Base-by-base conservation (phyloP, 1,140 invertebrate genomes). In the Elymnias hypermnestra region DNA sequence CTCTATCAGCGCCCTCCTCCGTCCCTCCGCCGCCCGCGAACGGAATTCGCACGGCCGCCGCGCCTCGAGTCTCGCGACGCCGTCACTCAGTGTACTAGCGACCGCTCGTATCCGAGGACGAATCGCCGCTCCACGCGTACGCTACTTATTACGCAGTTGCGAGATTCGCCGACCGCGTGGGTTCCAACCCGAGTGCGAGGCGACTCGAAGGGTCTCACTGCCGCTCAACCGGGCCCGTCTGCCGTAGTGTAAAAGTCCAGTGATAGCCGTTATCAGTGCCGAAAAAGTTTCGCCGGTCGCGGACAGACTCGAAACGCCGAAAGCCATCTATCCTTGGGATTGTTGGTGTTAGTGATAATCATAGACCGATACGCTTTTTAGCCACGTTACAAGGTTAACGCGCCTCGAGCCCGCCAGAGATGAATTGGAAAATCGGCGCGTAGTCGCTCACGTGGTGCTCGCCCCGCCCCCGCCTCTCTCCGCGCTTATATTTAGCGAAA, bases 391-490 rank as follows among this genome's bases (percentile, higher is more conserved):
- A 85, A 83, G 82, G 82, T 83, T 78, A 83, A 74, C 76, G 75
- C 70, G 71, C 64, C 62, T 83, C 72, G 72, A 75, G 69, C 63
- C 69, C 64, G 67, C 71, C 63, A 72, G 76, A 77, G 78, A 84
- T 84, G 81, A 84, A 83, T 84, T 83, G 81, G 75, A 84, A 84
- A 84, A 84, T 84, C 78, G 78, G 81, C 81, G 78, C 78, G 78
- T 84, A 84, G 76, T 77, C 69, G 74, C 77, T 84, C 81, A 84
- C 81, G 79, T 83, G 79, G 79, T 83, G 57, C 50, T 58, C 64
- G 74, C 70, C 70, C 79, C 68, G 70, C 73, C 73, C 77, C 74
- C 75, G 70, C 72, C 66, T 66, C 74, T 62, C 65, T 43, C 63
- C 68, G 71, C 74, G 59, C 76, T 74, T 84, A 84, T 84, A 84